These are phyloP conservation scores for Tromatobia lineatoria DNA, from an alignment of 2,888 invertebrate genomes.

Conservation along the genomic window DNA sequence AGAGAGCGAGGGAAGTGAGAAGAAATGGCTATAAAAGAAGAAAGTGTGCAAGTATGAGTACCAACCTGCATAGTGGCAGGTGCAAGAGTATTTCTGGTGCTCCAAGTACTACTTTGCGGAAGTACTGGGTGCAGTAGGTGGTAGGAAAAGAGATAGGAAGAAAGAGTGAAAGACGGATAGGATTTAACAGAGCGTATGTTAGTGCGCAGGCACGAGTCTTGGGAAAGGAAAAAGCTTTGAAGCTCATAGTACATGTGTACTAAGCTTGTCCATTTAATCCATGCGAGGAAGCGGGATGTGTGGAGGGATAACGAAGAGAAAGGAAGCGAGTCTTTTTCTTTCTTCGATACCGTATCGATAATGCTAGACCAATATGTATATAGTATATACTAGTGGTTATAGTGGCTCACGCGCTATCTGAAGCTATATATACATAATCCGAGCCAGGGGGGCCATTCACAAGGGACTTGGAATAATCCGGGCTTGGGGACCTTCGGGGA, in stretches of 20 bases:
- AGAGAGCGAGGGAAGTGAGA: constrained; percentile 4
- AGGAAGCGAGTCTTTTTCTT: constrained; percentile 41
- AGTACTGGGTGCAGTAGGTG: constrained; percentile 35
- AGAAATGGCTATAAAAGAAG: constrained; percentile 42
- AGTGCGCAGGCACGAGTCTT: constrained; percentile 28
- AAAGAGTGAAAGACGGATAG: constrained; percentile 13
- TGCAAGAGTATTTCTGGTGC: constrained; percentile 45
- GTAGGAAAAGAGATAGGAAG: neutral
- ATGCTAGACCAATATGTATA: constrained; percentile 1
- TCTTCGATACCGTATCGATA: constrained; percentile 38
- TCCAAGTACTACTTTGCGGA: constrained; percentile 44
- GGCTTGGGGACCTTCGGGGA: too few species aligned
- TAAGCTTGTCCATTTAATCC: neutral
- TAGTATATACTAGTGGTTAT: neutral
- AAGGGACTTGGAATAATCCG: too few species aligned
- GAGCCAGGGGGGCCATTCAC: too few species aligned
- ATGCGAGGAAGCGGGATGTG: neutral
- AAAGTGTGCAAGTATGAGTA: constrained; percentile 35
- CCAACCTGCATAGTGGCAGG: constrained; percentile 36
- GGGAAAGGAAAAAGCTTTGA: constrained; percentile 34
- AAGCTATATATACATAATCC: too few species aligned
- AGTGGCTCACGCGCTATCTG: too few species aligned
- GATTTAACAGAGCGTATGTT: constrained; percentile 27
- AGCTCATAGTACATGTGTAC: constrained; percentile 48
- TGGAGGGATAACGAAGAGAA: constrained; percentile 2